phyloP scores from a whole-genome alignment of 1,140 invertebrate species.

The Limonius californicus region DNA sequence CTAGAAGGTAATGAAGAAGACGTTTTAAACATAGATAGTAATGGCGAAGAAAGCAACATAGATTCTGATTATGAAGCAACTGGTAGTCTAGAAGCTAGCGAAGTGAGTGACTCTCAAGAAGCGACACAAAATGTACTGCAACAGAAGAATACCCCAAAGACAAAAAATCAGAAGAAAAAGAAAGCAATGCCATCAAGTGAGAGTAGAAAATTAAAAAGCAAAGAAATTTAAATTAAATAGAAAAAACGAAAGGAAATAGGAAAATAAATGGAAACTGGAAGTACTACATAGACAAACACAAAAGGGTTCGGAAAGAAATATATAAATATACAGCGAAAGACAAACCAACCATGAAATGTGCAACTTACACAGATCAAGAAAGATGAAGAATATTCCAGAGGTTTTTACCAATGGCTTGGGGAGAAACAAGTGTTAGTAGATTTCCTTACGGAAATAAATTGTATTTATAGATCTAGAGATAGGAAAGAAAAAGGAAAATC shows the following conservation, averaged over 20 bases:
- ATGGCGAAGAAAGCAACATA: too few species aligned
- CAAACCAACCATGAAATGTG: not conserved
- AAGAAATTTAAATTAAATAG: not conserved
- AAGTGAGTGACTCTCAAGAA: too few species aligned
- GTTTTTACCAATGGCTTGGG: not conserved
- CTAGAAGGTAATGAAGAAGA: too few species aligned
- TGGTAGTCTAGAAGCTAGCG: too few species aligned
- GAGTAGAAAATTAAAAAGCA: not conserved
- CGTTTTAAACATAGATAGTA: too few species aligned
- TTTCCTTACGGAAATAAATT: not conserved
- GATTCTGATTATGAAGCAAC: too few species aligned
- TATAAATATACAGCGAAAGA: not conserved
- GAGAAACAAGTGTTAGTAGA: not conserved
- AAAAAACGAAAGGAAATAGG: not conserved
- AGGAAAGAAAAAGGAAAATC: not conserved
- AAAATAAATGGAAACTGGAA: not conserved
- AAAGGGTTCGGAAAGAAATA: not conserved
- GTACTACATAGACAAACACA: not conserved
- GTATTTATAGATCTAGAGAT: not conserved
- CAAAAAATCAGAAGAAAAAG: too few species aligned
- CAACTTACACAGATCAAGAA: not conserved
- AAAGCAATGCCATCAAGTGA: not conserved
- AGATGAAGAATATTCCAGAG: not conserved
- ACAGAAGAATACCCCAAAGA: too few species aligned
- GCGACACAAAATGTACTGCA: too few species aligned